Percentiles rank a stretch among this genome's conserved stretches.
Conservation (phyloP, 1,140 invertebrate genomes). For the Aradophagus sp. region DNA sequence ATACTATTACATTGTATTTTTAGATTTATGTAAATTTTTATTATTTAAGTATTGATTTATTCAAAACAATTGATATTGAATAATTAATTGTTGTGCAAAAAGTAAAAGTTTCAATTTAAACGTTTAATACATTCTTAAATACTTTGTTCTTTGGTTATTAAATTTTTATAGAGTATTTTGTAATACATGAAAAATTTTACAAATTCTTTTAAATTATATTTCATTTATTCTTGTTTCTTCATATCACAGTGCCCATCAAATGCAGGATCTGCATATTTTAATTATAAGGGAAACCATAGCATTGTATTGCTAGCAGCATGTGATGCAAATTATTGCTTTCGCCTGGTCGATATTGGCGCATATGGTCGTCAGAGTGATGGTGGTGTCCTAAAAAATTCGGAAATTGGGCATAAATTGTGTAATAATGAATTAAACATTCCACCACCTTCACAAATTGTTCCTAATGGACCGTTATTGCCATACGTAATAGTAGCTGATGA, state of each 20-base stretch:
- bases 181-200: too few species aligned
- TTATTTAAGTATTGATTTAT: too few species aligned
- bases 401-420: not conserved
- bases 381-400: conserved; percentile 11
- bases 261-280: conserved; percentile 15
- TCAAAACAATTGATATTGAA: too few species aligned
- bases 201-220: too few species aligned
- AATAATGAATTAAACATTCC: conserved; percentile 6
- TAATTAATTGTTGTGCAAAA: too few species aligned
- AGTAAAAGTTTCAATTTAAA: too few species aligned
- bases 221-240: too few species aligned
- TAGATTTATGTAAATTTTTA: too few species aligned
- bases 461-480: not conserved
- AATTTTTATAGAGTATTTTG: too few species aligned
- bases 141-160: too few species aligned
- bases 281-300: conserved; percentile 11
- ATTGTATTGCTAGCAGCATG: conserved; percentile 12
- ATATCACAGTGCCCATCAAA: conserved; percentile 7
- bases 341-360: conserved; percentile 4
- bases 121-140: too few species aligned
- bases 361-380: conserved; percentile 27
- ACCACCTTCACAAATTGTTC: not conserved
- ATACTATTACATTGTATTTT: too few species aligned
- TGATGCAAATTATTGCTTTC: conserved; percentile 8
- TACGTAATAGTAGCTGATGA: conserved; percentile 12